Base-by-base conservation (phyloP, 2,797 vertebrate genomes). In the Linurgus olivaceus region DNA sequence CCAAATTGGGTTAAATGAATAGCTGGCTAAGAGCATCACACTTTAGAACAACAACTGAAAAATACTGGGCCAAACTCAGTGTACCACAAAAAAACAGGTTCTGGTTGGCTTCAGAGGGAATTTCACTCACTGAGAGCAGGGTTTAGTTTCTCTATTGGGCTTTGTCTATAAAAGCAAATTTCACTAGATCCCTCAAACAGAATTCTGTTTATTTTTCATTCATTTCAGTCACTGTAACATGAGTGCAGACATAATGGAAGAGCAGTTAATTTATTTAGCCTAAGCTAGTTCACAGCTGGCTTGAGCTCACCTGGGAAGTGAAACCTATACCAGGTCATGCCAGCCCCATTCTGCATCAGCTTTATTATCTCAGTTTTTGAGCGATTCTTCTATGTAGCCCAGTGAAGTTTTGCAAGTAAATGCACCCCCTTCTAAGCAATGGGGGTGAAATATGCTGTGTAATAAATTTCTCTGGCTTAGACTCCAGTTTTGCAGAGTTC, bases 1-100 rank as follows among this genome's bases (percentile, higher is more conserved):
- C 81, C 74, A 94, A 86, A 74, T 65, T 95, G 85, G 86, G 86
- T 95, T 25, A 10, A 92, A 82, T 95, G 86, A 82, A 71, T 80
- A 89, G 68, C 90, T 96, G 81, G 90, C 88, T 94, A 82, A 86
- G 92, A 90, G 87, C 91, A 58, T 55, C 83, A 44, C 73, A 72
- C 55, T 76, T 95, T 15, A 89, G 78, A 93, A 72, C 25, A 80
- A 84, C 66, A 35, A 15, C 76, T 92, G 76, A 62, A 92, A 96
- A 93, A 94, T 59, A 70, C 59, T 72, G 58, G 50, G 44, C 47
- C 81, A 82, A 89, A 73, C 66, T 68, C 50, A 42, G 59, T 1
- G 4, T 76, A 55, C 40, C 48, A 25, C 38, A 58, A 66, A 77
- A 76, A 37, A 17, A 4, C 28, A 50, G 48, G 26, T 61, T 75